Base-by-base conservation (phyloP, 2,888 invertebrate genomes). In the Pandemis cinnamomeana region DNA sequence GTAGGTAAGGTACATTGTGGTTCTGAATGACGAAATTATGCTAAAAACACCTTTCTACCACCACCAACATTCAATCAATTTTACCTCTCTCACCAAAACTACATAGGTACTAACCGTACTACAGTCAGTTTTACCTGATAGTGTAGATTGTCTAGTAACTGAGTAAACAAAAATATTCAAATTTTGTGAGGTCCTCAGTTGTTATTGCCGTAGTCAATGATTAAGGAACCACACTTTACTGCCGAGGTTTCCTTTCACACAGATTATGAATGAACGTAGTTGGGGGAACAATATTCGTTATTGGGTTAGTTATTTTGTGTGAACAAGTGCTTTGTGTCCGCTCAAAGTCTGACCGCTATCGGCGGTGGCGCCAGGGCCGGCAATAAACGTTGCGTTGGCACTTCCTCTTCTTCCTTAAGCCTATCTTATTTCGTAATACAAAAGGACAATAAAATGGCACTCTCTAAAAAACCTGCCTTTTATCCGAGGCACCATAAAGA, bases 271-370 rank as follows among this genome's bases (percentile, higher is more conserved):
- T 88, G 88, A 83, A 79, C 80, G 62, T 64, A 68, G 51, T 67
- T 69, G 20, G 60, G 61, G 61, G 58, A 86, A 84, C 83, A 82
- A 80, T 78, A 76, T 67, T 76, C 68, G 80, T 85, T 88, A 86
- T 88, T 87, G 84, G 84, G 82, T 81, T 82, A 58, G 58, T 58
- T 53, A 53, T 84, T 87, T 85, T 86, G 85, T 82, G 82, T 84
- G 86, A 60, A 70, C 60, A 60, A 73, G 60, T 60, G 68, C 20
- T 48, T 67, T 60, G 69, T 75, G 15, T 55, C 53, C 15, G 3
- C 66, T 69, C 20, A 42, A 11, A 63, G 77, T 72, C 27, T 60
- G 72, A 71, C 58, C 76, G 79, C 81, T 83, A 83, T 85, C 83
- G 78, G 76, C 61, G 73, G 75, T 83, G 88, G 87, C 89, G 87